Evolutionary conservation across 2,888 invertebrate genomes (phyloP), one percentile per base, ranked within the genome.

Genomic region (Athrips mouffetella): DNA sequence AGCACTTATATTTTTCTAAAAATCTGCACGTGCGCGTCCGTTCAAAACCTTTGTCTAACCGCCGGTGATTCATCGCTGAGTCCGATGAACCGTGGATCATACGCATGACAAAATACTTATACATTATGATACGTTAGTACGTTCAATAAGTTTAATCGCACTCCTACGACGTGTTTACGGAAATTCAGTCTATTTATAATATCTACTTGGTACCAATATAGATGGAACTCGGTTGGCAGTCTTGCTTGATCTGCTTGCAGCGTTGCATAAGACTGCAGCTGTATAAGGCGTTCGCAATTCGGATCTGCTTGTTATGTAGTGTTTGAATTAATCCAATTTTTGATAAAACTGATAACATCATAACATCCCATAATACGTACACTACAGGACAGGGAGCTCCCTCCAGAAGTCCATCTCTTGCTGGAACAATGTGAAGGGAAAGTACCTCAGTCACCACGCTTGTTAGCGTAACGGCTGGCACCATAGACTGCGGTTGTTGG

Each of bases 41-140:
- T 10, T 18, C 47, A 21, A 39, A 45, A 49, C 50, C 51, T 51
- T 51, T 45, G 51, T 48, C 51, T 48, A 48, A 54, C 53, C 54
- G 48, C 53, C 47, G 42, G 47, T 54, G 54, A 57, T 46, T 55
- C 53, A 57, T 44, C 47, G 35, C 31, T 58, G 55, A 57, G 63
- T 65, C n/a, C 67, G 63, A 62, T 61, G 65, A 65, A 63, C 64
- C 62, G 52, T 53, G 51, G 54, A 37, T 16, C 56, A 58, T 55
- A 54, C 58, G 49, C 57, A 56, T 40, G 44, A 50, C 56, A 57
- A 59, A 40, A 59, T 53, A 59, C 23, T 30, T 29, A 42, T 44
- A 37, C 45, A 23, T 35, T 42, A 40, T 45, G 40, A 47, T 29
- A 39, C 47, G 20, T 3, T 35, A 16, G 18, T 1, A 7, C 8